phyloP scores from a whole-genome alignment of 2,113 vertebrate genomes.

The Passer domesticus region DNA sequence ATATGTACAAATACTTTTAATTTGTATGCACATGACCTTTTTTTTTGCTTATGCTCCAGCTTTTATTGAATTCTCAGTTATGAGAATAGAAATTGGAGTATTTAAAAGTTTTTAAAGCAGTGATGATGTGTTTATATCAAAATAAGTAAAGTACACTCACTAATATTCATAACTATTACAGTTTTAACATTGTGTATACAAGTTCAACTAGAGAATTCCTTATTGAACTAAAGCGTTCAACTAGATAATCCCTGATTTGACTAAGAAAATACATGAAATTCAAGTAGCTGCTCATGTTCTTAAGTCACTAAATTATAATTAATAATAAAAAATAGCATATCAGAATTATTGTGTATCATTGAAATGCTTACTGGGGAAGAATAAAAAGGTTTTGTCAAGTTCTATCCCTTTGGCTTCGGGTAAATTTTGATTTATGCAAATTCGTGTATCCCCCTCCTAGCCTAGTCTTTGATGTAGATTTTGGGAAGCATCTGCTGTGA shows the following conservation, averaged over 20 bases:
- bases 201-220: not conserved
- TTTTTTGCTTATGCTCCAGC: not conserved
- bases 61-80: not conserved
- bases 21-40: not conserved
- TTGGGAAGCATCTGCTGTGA: not conserved
- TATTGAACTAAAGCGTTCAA: not conserved
- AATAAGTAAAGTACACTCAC: not conserved
- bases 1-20: not conserved
- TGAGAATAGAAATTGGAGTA: not conserved
- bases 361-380: not conserved
- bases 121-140: not conserved
- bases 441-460: not conserved
- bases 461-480: not conserved
- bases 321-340: not conserved
- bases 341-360: not conserved
- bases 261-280: not conserved
- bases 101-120: not conserved
- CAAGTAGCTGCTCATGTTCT: not conserved
- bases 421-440: not conserved
- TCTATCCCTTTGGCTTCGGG: not conserved
- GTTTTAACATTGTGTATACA: not conserved
- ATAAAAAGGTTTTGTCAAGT: not conserved
- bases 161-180: not conserved
- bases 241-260: not conserved
- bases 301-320: not conserved